phyloP scores from a whole-genome alignment of 2,888 invertebrate genomes.

The Beris morrisii region DNA sequence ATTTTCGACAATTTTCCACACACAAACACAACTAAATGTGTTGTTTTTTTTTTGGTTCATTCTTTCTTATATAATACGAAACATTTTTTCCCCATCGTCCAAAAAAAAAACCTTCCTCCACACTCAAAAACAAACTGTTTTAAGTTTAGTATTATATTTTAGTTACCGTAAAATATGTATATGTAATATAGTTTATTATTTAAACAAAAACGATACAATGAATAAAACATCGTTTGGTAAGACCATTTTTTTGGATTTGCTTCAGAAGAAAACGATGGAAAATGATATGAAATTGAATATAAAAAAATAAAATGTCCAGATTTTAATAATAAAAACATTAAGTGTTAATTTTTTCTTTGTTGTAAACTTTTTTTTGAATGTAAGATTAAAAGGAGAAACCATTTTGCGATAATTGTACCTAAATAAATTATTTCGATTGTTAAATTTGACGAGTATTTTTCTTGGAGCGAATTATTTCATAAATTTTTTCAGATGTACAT shows the following conservation, averaged over 20 bases:
- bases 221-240: not conserved
- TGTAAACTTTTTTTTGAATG: conserved; percentile 24
- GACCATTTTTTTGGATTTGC: conserved; percentile 18
- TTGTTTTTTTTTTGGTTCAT: not conserved
- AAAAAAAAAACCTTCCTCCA: no score
- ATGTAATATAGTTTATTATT: no score
- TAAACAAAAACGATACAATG: not conserved
- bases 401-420: conserved; percentile 29
- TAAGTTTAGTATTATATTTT: no score
- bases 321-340: conserved; percentile 28
- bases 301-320: conserved; percentile 24
- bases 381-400: conserved; percentile 18
- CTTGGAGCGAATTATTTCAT: no score
- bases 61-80: not conserved
- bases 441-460: no score
- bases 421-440: not conserved
- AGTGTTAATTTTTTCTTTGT: conserved; percentile 28
- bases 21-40: not conserved
- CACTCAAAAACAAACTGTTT: no score
- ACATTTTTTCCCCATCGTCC: no score
- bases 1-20: not conserved
- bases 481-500: no score
- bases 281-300: conserved; percentile 5
- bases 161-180: no score
- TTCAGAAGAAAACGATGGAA: not conserved